Conservation (phyloP, 2,797 vertebrate genomes). For the Centroberyx gerrardi region DNA sequence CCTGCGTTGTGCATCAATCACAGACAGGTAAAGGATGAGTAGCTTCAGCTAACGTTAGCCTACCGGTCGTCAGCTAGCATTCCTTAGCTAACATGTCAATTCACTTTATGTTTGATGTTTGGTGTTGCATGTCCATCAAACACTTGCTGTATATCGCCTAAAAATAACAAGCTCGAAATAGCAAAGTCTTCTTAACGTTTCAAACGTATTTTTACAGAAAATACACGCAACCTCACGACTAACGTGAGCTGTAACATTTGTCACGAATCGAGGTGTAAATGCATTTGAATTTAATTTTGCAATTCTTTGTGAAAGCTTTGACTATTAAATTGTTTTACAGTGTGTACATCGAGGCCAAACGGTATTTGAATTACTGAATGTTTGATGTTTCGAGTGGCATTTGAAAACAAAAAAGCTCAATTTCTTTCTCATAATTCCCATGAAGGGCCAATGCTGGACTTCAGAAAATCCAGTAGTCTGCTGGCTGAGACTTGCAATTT, state of each 20-base stretch:
- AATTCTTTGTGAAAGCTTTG: not conserved
- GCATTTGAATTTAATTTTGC: constrained; percentile 46
- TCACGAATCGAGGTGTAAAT: not conserved
- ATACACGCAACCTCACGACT: not conserved
- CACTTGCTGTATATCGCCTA: not conserved
- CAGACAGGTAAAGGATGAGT: constrained; percentile 66
- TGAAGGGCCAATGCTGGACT: too few relatives aligned
- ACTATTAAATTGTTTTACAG: not conserved
- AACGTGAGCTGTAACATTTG: not conserved
- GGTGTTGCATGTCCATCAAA: accelerated
- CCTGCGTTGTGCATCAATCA: constrained; percentile 33
- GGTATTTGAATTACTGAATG: too few relatives aligned
- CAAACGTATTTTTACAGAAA: not conserved
- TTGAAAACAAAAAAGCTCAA: too few relatives aligned
- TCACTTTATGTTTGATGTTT: not conserved
- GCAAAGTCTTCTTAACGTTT: accelerated
- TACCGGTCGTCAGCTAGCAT: constrained; percentile 24
- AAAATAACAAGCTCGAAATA: accelerated
- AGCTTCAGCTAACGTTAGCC: not conserved
- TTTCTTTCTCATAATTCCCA: too few relatives aligned
- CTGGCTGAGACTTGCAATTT: too few relatives aligned
- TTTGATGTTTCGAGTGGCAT: too few relatives aligned
- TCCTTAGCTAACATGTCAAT: constrained; percentile 16
- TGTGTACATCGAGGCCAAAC: too few relatives aligned
- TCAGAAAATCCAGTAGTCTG: too few relatives aligned